Percentiles rank a stretch among this genome's conserved stretches.
Conservation (phyloP, 2,888 invertebrate genomes). For the Orchesella flavescens region DNA sequence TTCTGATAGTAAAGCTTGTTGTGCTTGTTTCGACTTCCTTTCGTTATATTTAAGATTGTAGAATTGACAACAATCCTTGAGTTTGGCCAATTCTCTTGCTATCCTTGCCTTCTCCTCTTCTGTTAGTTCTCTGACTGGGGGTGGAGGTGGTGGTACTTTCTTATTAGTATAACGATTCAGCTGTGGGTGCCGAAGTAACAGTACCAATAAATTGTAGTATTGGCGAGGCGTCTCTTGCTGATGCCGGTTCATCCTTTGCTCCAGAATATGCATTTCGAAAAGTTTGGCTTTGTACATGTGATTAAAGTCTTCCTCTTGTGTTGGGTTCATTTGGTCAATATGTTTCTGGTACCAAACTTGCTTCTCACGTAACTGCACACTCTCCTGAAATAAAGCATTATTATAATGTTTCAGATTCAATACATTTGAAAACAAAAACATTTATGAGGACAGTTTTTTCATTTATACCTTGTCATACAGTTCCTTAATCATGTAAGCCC, state of each 20-base stretch:
- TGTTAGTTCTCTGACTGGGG: constrained; percentile 24
- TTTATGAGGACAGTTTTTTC: neutral
- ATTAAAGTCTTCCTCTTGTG: constrained; percentile 79
- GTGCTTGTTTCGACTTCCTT: neutral
- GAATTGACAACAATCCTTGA: constrained; percentile 66
- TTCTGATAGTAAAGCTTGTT: neutral
- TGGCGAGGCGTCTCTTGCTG: constrained; percentile 76
- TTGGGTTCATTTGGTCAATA: constrained; percentile 78
- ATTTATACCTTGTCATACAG: constrained; percentile 50
- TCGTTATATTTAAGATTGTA: constrained; percentile 47
- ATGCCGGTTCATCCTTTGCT: constrained; percentile 79
- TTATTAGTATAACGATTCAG: constrained; percentile 68
- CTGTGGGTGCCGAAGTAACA: constrained; percentile 68
- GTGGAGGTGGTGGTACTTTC: constrained; percentile 61
- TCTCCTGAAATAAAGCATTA: constrained; percentile 74
- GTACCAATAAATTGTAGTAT: constrained; percentile 65
- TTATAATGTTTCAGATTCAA: constrained; percentile 4
- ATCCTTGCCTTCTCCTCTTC: constrained; percentile 54
- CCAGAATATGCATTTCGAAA: constrained; percentile 78
- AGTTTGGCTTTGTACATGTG: constrained; percentile 76
- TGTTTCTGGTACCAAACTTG: constrained; percentile 79
- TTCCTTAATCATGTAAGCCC: constrained; percentile 63
- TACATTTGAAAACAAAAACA: neutral
- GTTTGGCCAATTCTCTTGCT: constrained; percentile 45
- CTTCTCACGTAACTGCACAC: constrained; percentile 77